These are phyloP conservation scores for Lordiphosa fenestrarum DNA, from an alignment of 2,888 invertebrate genomes.

Conservation along the genomic window DNA sequence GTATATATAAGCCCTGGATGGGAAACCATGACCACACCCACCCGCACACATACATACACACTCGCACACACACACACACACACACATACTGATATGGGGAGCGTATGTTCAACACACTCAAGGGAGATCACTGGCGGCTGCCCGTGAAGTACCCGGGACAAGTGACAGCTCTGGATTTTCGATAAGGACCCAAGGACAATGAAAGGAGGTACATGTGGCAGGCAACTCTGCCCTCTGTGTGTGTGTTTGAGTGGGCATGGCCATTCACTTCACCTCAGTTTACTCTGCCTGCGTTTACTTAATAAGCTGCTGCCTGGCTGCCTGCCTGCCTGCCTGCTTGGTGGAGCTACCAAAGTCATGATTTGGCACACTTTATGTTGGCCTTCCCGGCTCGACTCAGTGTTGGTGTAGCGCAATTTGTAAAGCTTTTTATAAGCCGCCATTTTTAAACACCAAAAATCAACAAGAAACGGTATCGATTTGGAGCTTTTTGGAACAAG, in stretches of 20 bases:
- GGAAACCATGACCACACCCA: constrained; percentile 17
- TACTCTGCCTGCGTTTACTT: constrained; percentile 8
- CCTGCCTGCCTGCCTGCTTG: background rate
- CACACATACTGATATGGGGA: constrained; percentile 13
- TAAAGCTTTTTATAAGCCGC: too few relatives aligned
- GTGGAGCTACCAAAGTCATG: constrained; percentile 1
- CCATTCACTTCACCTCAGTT: constrained; percentile 6
- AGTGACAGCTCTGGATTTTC: constrained; percentile 66
- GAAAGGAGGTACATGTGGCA: constrained; percentile 1
- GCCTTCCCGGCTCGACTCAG: background rate
- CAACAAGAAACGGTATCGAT: too few relatives aligned
- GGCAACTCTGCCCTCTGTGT: constrained; percentile 1
- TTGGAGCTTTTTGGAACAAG: too few relatives aligned
- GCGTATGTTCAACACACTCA: constrained; percentile 66
- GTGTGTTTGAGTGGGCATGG: constrained; percentile 5
- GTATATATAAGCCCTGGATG: constrained; percentile 49
- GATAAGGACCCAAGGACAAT: constrained; percentile 52
- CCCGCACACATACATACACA: too few relatives aligned
- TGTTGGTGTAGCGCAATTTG: background rate
- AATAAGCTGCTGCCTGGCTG: constrained; percentile 11
- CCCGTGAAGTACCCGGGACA: constrained; percentile 59
- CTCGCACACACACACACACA: constrained; percentile 14
- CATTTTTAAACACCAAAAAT: too few relatives aligned
- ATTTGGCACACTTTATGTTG: constrained; percentile 17
- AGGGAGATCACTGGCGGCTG: constrained; percentile 70